Conservation (phyloP, 2,113 vertebrate genomes). For the Aramus guarauna region DNA sequence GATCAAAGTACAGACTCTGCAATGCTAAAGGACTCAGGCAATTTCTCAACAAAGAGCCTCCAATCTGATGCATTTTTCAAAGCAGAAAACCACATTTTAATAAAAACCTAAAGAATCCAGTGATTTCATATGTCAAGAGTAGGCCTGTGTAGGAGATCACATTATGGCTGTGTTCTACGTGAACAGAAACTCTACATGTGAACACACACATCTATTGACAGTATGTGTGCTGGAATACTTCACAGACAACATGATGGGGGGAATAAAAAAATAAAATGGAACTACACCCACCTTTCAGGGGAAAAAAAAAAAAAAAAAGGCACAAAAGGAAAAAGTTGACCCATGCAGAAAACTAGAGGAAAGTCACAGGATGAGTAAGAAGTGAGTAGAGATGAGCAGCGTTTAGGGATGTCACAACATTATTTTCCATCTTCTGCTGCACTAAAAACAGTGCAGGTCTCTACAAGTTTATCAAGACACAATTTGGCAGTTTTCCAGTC, state of each 20-base stretch:
- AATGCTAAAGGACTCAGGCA: neutral
- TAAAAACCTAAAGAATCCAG: slow-evolving; percentile 11
- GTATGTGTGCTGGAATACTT: slow-evolving; percentile 37
- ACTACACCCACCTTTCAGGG: slow-evolving; percentile 53
- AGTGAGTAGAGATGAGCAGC: slow-evolving; percentile 54
- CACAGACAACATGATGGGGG: slow-evolving; percentile 43
- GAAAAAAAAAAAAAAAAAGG: neutral
- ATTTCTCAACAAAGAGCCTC: neutral
- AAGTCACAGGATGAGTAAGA: slow-evolving; percentile 62
- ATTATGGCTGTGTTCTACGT: neutral
- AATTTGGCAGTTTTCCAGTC: slow-evolving; percentile 17
- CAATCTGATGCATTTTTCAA: neutral
- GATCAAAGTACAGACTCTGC: neutral
- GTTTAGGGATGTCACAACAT: slow-evolving; percentile 80
- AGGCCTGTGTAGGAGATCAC: neutral
- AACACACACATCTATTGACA: slow-evolving; percentile 52
- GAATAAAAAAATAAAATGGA: slow-evolving; percentile 36
- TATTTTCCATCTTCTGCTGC: slow-evolving; percentile 73
- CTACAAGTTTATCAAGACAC: neutral
- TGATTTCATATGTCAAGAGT: neutral
- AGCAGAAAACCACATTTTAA: neutral
- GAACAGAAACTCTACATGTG: neutral
- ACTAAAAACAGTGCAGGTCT: slow-evolving; percentile 51
- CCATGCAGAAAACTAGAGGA: slow-evolving; percentile 70
- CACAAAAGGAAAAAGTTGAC: slow-evolving; percentile 43